phyloP scores from a whole-genome alignment of 2,888 invertebrate genomes.

The Sturmia bella region DNA sequence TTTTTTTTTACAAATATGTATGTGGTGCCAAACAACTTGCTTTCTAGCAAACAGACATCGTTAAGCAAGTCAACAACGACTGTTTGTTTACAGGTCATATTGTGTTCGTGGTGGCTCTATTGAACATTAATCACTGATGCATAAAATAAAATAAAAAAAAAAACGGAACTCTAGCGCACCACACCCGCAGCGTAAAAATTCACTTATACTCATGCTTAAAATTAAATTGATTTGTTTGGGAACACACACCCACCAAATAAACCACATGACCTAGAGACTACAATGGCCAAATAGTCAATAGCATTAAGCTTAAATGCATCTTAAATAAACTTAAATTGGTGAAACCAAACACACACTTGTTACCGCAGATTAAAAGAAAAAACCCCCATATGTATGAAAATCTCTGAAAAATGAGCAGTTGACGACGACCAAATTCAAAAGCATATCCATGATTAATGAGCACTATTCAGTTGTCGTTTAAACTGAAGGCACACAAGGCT shows the following conservation, averaged over 20 bases:
- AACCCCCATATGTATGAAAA: too few species aligned
- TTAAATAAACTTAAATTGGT: constrained; percentile 22
- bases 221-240: constrained; percentile 18
- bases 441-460: constrained; percentile 47
- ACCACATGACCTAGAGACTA: constrained; percentile 58
- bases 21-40: too few species aligned
- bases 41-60: too few species aligned
- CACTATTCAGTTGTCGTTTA: constrained; percentile 21
- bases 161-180: neutral
- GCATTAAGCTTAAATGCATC: constrained; percentile 14
- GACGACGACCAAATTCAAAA: constrained; percentile 16
- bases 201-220: neutral
- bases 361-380: neutral
- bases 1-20: too few species aligned
- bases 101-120: constrained; percentile 31
- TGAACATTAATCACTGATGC: constrained; percentile 55
- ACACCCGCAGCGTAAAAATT: constrained; percentile 28
- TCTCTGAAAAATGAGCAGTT: too few species aligned
- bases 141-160: constrained; percentile 31
- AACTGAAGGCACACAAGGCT: neutral
- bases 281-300: constrained; percentile 15
- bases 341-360: constrained; percentile 4
- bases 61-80: too few species aligned
- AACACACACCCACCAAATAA: constrained; percentile 53
- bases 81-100: neutral